Percentiles rank a stretch among this genome's conserved stretches.
Conservation (phyloP, 2,113 vertebrate species). For the Furnarius figulus region DNA sequence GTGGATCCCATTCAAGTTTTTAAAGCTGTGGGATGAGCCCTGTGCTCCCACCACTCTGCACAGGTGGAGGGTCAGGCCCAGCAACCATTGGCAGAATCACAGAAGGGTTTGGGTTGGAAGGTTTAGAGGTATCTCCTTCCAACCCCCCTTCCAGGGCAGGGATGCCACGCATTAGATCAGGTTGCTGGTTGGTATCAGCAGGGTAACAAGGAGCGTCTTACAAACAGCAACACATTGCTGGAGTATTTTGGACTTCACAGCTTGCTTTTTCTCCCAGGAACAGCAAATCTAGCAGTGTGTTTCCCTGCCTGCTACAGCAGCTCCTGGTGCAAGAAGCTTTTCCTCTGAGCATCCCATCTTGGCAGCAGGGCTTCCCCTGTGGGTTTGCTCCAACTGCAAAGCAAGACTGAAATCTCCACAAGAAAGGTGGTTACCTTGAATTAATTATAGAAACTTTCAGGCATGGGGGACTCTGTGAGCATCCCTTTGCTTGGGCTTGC, state of each 20-base stretch:
- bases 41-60: not conserved
- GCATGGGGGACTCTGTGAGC: not conserved
- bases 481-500: not conserved
- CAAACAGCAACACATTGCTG: not conserved
- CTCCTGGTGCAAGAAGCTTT: not conserved
- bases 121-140: not conserved
- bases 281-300: not conserved
- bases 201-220: not conserved
- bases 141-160: not conserved
- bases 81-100: not conserved
- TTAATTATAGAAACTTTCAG: not conserved
- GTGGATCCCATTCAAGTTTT: not conserved
- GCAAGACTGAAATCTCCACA: not conserved
- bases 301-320: not conserved
- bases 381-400: not conserved
- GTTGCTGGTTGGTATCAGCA: not conserved
- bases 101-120: not conserved
- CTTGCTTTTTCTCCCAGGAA: not conserved
- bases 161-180: not conserved
- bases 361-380: rapidly evolving
- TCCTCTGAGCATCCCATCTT: not conserved
- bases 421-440: not conserved
- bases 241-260: not conserved
- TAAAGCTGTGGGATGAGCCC: not conserved
- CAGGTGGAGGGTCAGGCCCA: not conserved